Evolutionary conservation across 1,140 invertebrate species (phyloP).

Genomic region (Littorina saxatilis): DNA sequence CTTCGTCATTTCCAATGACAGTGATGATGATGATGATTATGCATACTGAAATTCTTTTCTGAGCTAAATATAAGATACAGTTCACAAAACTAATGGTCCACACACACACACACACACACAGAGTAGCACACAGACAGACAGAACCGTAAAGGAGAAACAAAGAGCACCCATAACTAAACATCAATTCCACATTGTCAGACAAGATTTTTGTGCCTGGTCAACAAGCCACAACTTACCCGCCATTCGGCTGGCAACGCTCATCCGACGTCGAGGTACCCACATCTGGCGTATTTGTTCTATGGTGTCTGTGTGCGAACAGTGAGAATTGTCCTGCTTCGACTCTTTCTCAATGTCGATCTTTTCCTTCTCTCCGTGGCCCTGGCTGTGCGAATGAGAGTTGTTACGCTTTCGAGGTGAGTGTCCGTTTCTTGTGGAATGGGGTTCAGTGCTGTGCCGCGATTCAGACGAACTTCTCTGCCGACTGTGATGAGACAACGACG

Average conservation of each 20-base stretch:
- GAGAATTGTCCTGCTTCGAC: background rate
- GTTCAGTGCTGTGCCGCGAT: background rate
- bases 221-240: background rate
- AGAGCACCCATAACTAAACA: no score
- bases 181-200: no score
- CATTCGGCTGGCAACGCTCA: background rate
- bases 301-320: constrained; percentile 17
- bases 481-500: background rate
- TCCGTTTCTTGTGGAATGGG: background rate
- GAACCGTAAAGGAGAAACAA: no score
- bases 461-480: background rate
- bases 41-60: background rate
- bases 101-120: no score
- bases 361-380: background rate
- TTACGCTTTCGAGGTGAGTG: background rate
- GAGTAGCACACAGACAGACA: no score
- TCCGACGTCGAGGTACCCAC: constrained; percentile 6
- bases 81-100: no score
- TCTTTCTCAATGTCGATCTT: constrained; percentile 8
- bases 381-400: background rate
- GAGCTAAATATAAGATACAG: background rate
- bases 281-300: constrained; percentile 15
- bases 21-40: no score
- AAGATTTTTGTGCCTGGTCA: no score
- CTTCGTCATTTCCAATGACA: no score